These are phyloP conservation scores for Amazona guildingii DNA, from an alignment of 2,113 vertebrate species.

Conservation along the genomic window DNA sequence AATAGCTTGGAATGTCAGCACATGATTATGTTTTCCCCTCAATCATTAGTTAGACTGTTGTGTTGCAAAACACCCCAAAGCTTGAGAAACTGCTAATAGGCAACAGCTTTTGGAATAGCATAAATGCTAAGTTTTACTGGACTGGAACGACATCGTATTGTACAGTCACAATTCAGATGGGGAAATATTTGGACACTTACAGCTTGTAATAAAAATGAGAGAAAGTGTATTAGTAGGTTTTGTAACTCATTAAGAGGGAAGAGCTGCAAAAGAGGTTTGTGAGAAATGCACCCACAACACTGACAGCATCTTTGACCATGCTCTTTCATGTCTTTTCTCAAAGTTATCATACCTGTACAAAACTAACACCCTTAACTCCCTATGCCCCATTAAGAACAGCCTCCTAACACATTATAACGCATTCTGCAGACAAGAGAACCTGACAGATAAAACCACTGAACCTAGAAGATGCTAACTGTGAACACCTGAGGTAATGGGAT, in stretches of 20 bases:
- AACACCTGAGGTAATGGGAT: neutral
- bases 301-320: neutral
- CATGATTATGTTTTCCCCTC: slow-evolving; percentile 67
- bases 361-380: neutral
- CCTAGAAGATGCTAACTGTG: neutral
- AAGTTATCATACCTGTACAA: neutral
- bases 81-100: slow-evolving; percentile 64
- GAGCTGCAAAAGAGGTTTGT: neutral
- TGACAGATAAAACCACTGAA: neutral
- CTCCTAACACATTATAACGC: neutral
- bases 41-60: slow-evolving; percentile 50
- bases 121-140: slow-evolving; percentile 46
- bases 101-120: slow-evolving; percentile 66
- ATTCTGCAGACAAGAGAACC: neutral
- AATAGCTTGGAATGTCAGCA: slow-evolving; percentile 65
- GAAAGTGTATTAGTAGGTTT: slow-evolving; percentile 50
- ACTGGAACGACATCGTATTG: neutral
- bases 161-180: slow-evolving; percentile 26
- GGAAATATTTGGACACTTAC: slow-evolving; percentile 32
- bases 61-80: slow-evolving; percentile 60
- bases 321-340: neutral
- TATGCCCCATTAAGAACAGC: neutral
- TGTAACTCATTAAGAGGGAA: slow-evolving; percentile 8
- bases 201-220: slow-evolving; percentile 2
- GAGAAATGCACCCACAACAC: neutral